Percentiles rank a stretch among this genome's conserved stretches.
Conservation (phyloP, 2,797 vertebrate genomes). For the Rhinophrynus dorsalis region DNA sequence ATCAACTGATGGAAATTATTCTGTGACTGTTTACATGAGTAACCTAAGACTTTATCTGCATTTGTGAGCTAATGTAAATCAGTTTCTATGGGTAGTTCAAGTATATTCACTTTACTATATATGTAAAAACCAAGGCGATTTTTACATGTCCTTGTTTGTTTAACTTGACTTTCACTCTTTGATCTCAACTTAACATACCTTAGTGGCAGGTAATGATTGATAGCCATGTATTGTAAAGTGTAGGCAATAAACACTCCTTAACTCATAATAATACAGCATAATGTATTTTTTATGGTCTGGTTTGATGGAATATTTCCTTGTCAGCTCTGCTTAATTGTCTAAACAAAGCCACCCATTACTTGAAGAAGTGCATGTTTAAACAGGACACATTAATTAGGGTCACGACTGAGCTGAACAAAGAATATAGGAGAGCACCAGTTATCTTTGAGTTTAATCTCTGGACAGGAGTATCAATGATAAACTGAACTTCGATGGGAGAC, state of each 20-base stretch:
- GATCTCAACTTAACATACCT: constrained; percentile 80
- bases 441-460: constrained; percentile 76
- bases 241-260: constrained; percentile 77
- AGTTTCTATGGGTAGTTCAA: constrained; percentile 30
- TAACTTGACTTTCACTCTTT: constrained; percentile 74
- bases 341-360: constrained; percentile 79
- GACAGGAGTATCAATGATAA: constrained; percentile 68
- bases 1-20: constrained; percentile 13
- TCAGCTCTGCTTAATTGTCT: constrained; percentile 75
- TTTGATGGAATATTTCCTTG: constrained; percentile 81
- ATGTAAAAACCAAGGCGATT: constrained; percentile 60
- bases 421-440: constrained; percentile 73
- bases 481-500: constrained; percentile 68
- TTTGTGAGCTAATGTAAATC: constrained; percentile 40
- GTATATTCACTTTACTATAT: constrained; percentile 56
- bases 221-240: constrained; percentile 77
- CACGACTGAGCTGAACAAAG: constrained; percentile 70
- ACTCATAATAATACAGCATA: constrained; percentile 81
- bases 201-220: constrained; percentile 85
- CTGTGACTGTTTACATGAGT: constrained; percentile 29
- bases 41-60: constrained; percentile 33
- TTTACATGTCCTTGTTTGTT: constrained; percentile 71
- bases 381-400: constrained; percentile 79
- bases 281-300: constrained; percentile 82
- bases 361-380: constrained; percentile 71